phyloP scores from a whole-genome alignment of 2,797 vertebrate genomes.

The Macrochelys suwanniensis region DNA sequence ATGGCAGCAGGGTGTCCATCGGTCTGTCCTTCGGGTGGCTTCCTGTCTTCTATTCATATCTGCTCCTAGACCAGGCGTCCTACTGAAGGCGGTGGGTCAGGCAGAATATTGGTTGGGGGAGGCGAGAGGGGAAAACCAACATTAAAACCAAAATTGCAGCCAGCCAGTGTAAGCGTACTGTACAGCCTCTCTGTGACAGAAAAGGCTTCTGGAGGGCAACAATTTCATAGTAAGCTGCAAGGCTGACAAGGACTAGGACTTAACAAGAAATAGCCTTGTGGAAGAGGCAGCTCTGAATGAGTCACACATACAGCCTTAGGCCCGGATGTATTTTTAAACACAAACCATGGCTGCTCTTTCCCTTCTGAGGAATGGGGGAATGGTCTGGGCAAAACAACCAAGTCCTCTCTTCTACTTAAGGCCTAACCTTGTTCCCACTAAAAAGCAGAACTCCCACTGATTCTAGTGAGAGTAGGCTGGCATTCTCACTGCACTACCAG shows the following conservation, averaged over 20 bases:
- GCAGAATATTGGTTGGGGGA: background rate
- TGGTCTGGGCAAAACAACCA: slow-evolving; percentile 6
- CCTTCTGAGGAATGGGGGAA: background rate
- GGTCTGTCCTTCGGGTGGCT: slow-evolving; percentile 73
- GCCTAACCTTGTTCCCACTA: background rate
- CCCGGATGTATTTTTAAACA: slow-evolving; percentile 46
- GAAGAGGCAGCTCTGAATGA: slow-evolving; percentile 33
- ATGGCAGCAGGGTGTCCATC: slow-evolving; percentile 43
- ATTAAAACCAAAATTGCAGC: slow-evolving; percentile 12
- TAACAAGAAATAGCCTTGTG: slow-evolving; percentile 32
- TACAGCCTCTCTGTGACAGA: background rate
- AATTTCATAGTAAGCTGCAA: slow-evolving; percentile 23
- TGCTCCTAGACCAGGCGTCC: slow-evolving; percentile 92
- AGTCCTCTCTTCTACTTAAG: background rate
- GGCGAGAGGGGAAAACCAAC: slow-evolving; percentile 27
- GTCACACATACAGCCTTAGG: slow-evolving; percentile 36
- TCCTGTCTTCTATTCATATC: slow-evolving; percentile 82
- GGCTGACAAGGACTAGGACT: slow-evolving; percentile 31
- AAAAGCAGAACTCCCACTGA: background rate
- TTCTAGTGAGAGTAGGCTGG: background rate
- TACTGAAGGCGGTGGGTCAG: slow-evolving; percentile 76
- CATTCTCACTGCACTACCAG: background rate
- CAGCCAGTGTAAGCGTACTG: background rate
- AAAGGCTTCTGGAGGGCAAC: background rate
- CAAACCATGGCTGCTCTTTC: background rate